Evolutionary conservation across 2,888 invertebrate genomes (phyloP), one percentile per base, ranked within the genome.

Genomic region (Epinotia demarniana): DNA sequence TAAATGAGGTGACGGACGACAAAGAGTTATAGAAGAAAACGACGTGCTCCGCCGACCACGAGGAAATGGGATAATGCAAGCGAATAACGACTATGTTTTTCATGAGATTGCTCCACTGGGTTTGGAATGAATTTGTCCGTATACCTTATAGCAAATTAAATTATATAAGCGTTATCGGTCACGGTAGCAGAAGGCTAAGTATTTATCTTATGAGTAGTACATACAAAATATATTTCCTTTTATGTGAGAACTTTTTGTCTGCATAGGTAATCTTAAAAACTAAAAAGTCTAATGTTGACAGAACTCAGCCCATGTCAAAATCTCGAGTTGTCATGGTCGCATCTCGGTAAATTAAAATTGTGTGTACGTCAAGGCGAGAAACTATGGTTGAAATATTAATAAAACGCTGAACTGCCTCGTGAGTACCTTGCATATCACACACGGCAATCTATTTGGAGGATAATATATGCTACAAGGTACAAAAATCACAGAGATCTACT

Each of bases 391-490:
- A 66, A 53, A 13, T 19, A 27, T 27, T 5, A n/a, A 23, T 49
- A 27, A n/a, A 46, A 55, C n/a, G 46, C 53, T 66, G n/a, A 53
- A n/a, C n/a, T 66, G 66, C 64, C 23, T 64, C 23, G 9, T 16
- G 16, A 64, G 46, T 46, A 49, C 11, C 43, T 63, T 46, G 64
- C 49, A 27, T 23, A 39, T 39, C 18, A 46, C 16, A 19, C 43
- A 46, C 63, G 46, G 46, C 63, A 63, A 63, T 46, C 46, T 63
- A 46, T 16, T 63, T 63, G 0, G 19, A 46, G 13, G 53, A n/a
- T 53, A 53, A 53, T n/a, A n/a, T 53, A 53, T n/a, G 6, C 53
- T 46, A 46, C 8, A 13, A 11, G 39, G 62, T 62, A 43, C 12
- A 16, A 27, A 60, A 8, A 33, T 33, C 33, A 33, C 8, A 33